Percentiles rank a stretch among this genome's conserved stretches.
Evolutionary conservation across 2,113 vertebrate species (phyloP).

Genomic region (Pedionomus torquatus): DNA sequence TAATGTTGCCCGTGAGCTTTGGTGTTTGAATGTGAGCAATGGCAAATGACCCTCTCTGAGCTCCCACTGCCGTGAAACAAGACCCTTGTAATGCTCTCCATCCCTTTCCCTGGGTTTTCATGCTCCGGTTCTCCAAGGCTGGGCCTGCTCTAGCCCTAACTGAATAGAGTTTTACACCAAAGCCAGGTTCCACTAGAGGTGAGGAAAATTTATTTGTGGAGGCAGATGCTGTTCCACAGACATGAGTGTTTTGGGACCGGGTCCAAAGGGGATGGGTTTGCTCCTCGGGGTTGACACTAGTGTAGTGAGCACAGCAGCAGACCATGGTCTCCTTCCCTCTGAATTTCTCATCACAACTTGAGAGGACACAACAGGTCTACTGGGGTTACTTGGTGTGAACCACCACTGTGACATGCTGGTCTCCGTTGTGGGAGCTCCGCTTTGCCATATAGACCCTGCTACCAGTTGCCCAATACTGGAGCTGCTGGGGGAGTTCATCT

Average conservation of each 20-base stretch:
- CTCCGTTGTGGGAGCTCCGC: not conserved
- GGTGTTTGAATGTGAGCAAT: not conserved
- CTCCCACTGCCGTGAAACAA: not conserved
- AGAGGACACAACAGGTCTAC: rapidly evolving
- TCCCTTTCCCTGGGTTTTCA: not conserved
- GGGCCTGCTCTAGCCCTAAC: not conserved
- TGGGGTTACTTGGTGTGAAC: not conserved
- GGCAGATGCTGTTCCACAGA: not conserved
- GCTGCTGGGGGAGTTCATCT: not conserved
- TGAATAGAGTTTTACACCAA: rapidly evolving
- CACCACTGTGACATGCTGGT: rapidly evolving
- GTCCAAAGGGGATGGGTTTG: not conserved
- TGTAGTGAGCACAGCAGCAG: not conserved
- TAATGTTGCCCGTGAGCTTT: not conserved
- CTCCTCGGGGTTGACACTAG: not conserved
- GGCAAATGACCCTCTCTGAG: not conserved
- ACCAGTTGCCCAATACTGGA: rapidly evolving
- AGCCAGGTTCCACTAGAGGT: not conserved
- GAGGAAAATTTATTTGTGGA: not conserved
- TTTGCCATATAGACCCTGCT: not conserved
- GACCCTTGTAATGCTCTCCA: not conserved
- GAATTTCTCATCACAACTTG: not conserved
- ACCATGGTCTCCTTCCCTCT: not conserved
- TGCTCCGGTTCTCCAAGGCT: not conserved
- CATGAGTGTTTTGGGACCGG: rapidly evolving